These are phyloP conservation scores for Cotesia congregata DNA, from an alignment of 2,888 invertebrate species.

Conservation along the genomic window DNA sequence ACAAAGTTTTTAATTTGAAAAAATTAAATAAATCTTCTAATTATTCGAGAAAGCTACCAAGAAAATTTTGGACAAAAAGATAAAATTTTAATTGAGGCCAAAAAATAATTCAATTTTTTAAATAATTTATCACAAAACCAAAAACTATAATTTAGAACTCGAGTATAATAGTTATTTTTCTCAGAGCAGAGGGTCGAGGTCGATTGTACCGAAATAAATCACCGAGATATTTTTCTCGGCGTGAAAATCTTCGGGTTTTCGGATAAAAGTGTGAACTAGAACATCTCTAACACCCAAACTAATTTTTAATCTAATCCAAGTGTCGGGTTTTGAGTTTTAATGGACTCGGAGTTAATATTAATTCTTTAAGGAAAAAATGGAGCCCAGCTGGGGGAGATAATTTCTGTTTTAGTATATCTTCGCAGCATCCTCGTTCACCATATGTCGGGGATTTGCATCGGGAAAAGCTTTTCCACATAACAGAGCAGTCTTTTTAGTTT, in stretches of 20 bases:
- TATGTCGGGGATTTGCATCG: slow-evolving; percentile 56
- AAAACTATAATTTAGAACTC: too few species aligned
- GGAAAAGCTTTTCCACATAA: slow-evolving; percentile 32
- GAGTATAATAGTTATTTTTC: too few species aligned
- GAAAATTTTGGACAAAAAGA: too few species aligned
- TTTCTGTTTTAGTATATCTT: slow-evolving; percentile 34
- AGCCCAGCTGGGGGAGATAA: slow-evolving; percentile 24
- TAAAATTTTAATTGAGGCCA: too few species aligned
- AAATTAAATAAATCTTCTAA: too few species aligned
- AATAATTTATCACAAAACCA: too few species aligned
- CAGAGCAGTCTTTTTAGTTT: not conserved
- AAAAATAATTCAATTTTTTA: too few species aligned
- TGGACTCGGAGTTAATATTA: not conserved
- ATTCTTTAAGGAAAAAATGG: not conserved
- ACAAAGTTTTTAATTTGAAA: too few species aligned
- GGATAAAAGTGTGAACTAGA: not conserved
- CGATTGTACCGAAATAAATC: too few species aligned
- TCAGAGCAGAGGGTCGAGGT: too few species aligned
- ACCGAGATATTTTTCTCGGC: not conserved
- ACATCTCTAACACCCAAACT: not conserved
- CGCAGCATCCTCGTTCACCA: slow-evolving; percentile 58
- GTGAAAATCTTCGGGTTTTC: not conserved
- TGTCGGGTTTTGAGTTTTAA: not conserved
- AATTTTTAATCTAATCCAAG: not conserved
- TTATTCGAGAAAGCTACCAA: too few species aligned